phyloP scores from a whole-genome alignment of 1,140 invertebrate genomes.

The Hylaeus anthracinus region DNA sequence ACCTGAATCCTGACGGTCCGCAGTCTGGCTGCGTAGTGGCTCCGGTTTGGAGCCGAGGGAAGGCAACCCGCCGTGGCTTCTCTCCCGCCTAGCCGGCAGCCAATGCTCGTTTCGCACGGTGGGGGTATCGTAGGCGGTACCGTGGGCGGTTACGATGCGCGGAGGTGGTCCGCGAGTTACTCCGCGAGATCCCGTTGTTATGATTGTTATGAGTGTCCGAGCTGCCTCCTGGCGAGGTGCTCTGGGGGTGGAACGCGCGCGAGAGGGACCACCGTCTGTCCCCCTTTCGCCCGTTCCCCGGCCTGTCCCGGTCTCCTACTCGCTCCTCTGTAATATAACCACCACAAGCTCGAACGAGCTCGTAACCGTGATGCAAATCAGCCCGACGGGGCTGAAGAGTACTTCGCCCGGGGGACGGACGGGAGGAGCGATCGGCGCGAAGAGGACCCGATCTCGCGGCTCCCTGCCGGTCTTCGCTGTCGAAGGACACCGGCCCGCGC shows the following conservation, averaged over 20 bases:
- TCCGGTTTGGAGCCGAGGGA: conserved; percentile 60
- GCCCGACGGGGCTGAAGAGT: conserved; percentile 65
- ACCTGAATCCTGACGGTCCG: conserved; percentile 76
- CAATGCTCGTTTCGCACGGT: conserved; percentile 36
- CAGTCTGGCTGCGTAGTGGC: conserved; percentile 81
- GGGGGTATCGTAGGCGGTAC: conserved; percentile 71
- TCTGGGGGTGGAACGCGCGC: conserved; percentile 70
- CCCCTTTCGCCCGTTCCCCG: conserved; percentile 61
- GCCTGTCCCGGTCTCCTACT: conserved; percentile 28
- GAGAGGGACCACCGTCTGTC: conserved; percentile 54
- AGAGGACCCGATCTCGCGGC: conserved; percentile 49
- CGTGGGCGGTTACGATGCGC: conserved; percentile 76
- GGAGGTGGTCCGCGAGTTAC: conserved; percentile 79
- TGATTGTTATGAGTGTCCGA: conserved; percentile 81
- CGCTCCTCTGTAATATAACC: conserved; percentile 75
- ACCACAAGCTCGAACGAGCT: conserved; percentile 72
- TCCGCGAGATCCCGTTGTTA: conserved; percentile 77
- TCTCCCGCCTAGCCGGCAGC: conserved; percentile 55
- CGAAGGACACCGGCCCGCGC: conserved; percentile 41
- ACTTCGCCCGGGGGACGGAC: conserved; percentile 55
- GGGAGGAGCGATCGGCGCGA: conserved; percentile 59
- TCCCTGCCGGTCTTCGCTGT: conserved; percentile 22
- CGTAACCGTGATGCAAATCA: conserved; percentile 79
- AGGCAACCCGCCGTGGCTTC: conserved; percentile 56
- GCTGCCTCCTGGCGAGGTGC: conserved; percentile 68